Evolutionary conservation across 2,113 vertebrate genomes (phyloP), one percentile per base, ranked within the genome.

Genomic region (Lethenteron camtschaticum): DNA sequence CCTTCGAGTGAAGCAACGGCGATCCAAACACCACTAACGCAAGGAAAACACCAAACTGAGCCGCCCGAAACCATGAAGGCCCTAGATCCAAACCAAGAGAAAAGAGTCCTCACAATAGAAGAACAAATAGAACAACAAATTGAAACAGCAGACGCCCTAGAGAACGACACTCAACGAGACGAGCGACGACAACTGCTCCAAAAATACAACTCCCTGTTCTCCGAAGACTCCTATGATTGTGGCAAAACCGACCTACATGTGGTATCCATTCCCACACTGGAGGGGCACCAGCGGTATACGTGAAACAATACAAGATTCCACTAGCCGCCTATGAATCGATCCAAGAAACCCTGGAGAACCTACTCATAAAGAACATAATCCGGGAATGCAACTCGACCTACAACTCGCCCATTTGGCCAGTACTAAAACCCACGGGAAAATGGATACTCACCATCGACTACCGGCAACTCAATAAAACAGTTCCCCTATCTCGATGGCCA

Each of bases 361-460:
- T 14, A 14, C 60, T 63, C 18, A 18, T 5, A 6, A 63, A 63
- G 60, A 14, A 63, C 13, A 63, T 63, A 63, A 63, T 63, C 4
- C 3, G 60, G 60, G 60, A 63, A 63, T 63, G 60, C 60, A 63
- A 14, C 60, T 63, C 18, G 13, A 14, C 60, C 60, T 63, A 63
- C 60, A 14, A 63, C 18, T 63, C 18, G 13, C 60, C 18, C 18
- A 18, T 72, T 8, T 72, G 69, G 60, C 72, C 58, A 7, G 70
- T 73, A 57, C 16, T 71, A 18, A 68, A 70, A 68, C 70, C 72
- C 10, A 68, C 55, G 12, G 70, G 66, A 9, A 73, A 71, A 69
- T 73, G 70, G 56, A 13, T 18, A n/a, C 57, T 71, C 9, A 71
- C 70, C 3, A 73, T 73, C 68, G 57, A 73, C 56, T 73, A 71